phyloP scores from a whole-genome alignment of 2,888 invertebrate genomes.

The Anorthoa munda region DNA sequence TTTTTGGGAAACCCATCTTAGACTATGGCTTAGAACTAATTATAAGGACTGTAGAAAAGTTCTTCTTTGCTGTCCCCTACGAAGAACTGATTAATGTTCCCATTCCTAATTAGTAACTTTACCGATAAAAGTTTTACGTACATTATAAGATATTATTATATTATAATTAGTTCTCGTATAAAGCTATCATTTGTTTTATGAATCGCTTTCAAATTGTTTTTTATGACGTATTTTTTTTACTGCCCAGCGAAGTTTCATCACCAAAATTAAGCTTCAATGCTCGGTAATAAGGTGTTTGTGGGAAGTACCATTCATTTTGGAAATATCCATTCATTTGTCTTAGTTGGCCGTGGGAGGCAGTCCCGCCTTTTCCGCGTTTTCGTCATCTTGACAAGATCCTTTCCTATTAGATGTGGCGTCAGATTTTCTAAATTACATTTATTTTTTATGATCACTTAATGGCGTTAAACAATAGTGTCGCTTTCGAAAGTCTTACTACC shows the following conservation, averaged over 20 bases:
- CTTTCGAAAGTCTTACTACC: neutral
- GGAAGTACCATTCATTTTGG: constrained; percentile 30
- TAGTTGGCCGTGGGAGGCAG: constrained; percentile 71
- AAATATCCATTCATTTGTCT: constrained; percentile 76
- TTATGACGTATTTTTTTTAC: neutral
- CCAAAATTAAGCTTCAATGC: constrained; percentile 14
- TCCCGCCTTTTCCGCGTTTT: constrained; percentile 81
- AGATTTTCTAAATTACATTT: constrained; percentile 62
- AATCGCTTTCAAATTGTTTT: constrained; percentile 6
- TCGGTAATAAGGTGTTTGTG: constrained; percentile 15
- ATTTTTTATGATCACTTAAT: constrained; percentile 45
- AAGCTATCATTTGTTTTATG: constrained; percentile 53
- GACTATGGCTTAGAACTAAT: constrained; percentile 86
- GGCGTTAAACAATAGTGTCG: neutral
- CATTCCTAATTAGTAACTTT: constrained; percentile 70
- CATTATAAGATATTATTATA: constrained; percentile 23
- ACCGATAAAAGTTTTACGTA: constrained; percentile 34
- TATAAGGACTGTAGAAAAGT: constrained; percentile 82
- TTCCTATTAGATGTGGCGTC: constrained; percentile 68
- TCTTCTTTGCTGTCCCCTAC: constrained; percentile 84
- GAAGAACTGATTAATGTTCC: constrained; percentile 84
- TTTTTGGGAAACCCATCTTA: constrained; percentile 87
- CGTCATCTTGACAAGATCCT: constrained; percentile 47
- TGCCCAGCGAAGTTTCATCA: neutral
- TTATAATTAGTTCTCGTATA: constrained; percentile 35